Conservation (phyloP, 1,140 invertebrate species). For the Mamestra configurata region DNA sequence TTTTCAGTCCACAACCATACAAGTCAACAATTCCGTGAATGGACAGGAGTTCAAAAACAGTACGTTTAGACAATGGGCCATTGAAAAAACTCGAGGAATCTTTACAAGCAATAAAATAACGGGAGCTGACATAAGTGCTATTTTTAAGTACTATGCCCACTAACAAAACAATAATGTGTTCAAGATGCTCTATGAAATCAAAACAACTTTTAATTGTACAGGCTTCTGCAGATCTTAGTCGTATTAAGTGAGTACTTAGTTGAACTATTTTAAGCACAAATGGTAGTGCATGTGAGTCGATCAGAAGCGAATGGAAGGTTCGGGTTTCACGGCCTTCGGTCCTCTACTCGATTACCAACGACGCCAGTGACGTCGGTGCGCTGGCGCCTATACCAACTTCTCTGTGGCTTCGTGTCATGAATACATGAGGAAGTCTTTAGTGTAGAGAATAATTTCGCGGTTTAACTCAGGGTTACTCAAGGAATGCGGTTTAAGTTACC, state of each 20-base stretch:
- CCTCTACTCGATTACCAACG: slow-evolving; percentile 83
- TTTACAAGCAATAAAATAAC: slow-evolving; percentile 56
- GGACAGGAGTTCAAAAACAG: slow-evolving; percentile 65
- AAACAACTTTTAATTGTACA: slow-evolving; percentile 19
- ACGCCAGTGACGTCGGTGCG: slow-evolving; percentile 76
- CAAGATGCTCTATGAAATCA: slow-evolving; percentile 42
- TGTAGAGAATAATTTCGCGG: slow-evolving; percentile 40
- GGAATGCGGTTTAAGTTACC: slow-evolving; percentile 49
- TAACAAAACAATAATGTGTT: slow-evolving; percentile 45
- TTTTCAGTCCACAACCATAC: slow-evolving; percentile 5
- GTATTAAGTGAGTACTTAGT: slow-evolving; percentile 42
- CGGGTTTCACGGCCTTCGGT: slow-evolving; percentile 83
- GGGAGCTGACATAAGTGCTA: slow-evolving; percentile 44
- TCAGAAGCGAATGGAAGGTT: slow-evolving; percentile 78
- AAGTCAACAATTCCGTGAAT: slow-evolving; percentile 66
- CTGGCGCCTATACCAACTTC: slow-evolving; percentile 76
- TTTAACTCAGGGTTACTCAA: slow-evolving; percentile 40
- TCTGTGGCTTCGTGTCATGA: slow-evolving; percentile 69
- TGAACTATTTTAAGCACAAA: slow-evolving; percentile 54
- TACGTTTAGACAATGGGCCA: slow-evolving; percentile 73
- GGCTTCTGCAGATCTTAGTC: slow-evolving; percentile 12
- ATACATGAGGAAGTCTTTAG: slow-evolving; percentile 65
- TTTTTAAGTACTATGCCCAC: slow-evolving; percentile 51
- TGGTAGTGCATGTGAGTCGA: slow-evolving; percentile 71
- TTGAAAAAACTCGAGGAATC: slow-evolving; percentile 72